Percentiles rank a stretch among this genome's conserved stretches.
Evolutionary conservation across 2,113 vertebrate species (phyloP).

Genomic region (Scolopax mira): DNA sequence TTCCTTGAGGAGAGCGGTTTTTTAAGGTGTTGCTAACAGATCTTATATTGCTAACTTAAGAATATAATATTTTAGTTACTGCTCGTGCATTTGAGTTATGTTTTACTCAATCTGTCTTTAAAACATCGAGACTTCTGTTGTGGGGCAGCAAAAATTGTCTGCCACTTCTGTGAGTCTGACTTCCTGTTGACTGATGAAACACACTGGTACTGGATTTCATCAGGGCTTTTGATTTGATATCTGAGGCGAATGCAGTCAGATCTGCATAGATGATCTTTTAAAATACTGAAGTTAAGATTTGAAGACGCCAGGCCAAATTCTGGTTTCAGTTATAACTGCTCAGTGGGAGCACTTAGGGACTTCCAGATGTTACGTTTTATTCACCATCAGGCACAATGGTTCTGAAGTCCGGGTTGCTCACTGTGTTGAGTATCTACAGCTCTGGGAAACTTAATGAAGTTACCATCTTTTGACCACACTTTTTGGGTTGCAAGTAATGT

Average conservation of each 20-base stretch:
- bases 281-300: not conserved
- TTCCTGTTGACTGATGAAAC: constrained; percentile 2
- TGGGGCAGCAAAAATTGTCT: not conserved
- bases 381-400: not conserved
- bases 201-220: not conserved
- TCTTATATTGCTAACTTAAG: not conserved
- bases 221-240: not conserved
- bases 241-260: not conserved
- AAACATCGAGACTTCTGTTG: not conserved
- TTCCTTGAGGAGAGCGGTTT: not conserved
- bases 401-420: not conserved
- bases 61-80: not conserved
- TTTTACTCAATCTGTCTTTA: not conserved
- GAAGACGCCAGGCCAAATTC: not conserved
- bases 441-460: not conserved
- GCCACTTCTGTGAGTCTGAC: not conserved
- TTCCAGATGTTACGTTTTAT: constrained; percentile 18
- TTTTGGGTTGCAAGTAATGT: not conserved
- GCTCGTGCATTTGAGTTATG: accelerated
- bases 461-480: not conserved
- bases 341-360: not conserved
- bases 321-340: not conserved
- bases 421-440: not conserved
- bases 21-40: not conserved
- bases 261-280: not conserved